A percentile compares a stretch with the other conserved stretches of the same genome.
Conservation (phyloP, 2,797 vertebrate genomes). For the Eupleurogrammus muticus region DNA sequence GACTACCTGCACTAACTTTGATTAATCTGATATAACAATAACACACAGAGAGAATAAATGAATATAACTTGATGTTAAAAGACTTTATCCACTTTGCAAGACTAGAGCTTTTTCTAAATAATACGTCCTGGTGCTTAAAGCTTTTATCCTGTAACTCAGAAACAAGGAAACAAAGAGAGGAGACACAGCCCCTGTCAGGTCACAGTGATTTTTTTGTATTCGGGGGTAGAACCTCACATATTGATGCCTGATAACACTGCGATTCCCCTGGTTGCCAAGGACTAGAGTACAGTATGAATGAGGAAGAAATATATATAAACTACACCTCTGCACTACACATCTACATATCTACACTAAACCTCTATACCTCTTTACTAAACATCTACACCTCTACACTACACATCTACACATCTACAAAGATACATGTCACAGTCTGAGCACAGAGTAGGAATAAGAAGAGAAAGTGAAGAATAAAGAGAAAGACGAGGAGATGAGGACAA, state of each 20-base stretch:
- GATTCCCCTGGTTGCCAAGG: slow-evolving; percentile 64
- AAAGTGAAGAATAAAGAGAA: slow-evolving; percentile 46
- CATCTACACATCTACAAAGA: background rate
- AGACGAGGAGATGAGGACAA: slow-evolving; percentile 44
- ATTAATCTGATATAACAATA: background rate
- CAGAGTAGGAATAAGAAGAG: slow-evolving; percentile 19
- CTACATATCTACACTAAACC: no score
- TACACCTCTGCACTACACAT: slow-evolving; percentile 14
- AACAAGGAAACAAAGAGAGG: slow-evolving; percentile 44
- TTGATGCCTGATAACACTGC: slow-evolving; percentile 65
- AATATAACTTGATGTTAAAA: background rate
- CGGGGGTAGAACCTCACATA: slow-evolving; percentile 54
- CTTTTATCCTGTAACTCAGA: slow-evolving; percentile 5
- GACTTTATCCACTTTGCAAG: background rate
- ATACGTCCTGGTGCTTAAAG: background rate
- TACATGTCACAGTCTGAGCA: slow-evolving; percentile 31
- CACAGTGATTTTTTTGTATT: slow-evolving; percentile 64
- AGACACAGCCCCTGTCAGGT: slow-evolving; percentile 42
- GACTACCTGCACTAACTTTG: background rate
- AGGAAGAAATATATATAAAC: no score
- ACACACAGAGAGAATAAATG: slow-evolving; percentile 1
- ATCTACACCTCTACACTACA: background rate
- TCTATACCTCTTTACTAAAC: no score
- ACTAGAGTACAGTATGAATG: slow-evolving; percentile 49
- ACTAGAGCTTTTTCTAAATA: background rate